phyloP scores from a whole-genome alignment of 2,797 vertebrate species.

The Falco novaeseelandiae region DNA sequence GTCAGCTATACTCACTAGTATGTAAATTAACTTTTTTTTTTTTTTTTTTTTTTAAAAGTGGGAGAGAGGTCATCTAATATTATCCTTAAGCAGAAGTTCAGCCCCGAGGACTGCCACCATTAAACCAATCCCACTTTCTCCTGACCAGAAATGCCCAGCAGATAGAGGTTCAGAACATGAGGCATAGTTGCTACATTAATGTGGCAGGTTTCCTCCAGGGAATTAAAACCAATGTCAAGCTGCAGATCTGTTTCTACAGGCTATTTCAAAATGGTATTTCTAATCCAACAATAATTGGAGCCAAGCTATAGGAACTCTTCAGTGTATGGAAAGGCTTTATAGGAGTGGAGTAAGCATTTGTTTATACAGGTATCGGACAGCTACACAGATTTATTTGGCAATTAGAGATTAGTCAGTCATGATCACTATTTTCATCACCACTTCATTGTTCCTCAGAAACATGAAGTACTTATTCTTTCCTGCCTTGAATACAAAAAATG shows the following conservation, averaged over 20 bases:
- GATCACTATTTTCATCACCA: conserved; percentile 48
- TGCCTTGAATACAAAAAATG: conserved; percentile 46
- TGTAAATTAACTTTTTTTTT: not conserved
- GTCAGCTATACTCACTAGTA: not conserved
- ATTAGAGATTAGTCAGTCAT: conserved; percentile 38
- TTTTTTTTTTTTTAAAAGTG: too few relatives aligned
- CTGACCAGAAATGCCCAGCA: not conserved
- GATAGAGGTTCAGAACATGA: not conserved
- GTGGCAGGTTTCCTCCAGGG: not conserved
- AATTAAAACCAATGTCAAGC: not conserved
- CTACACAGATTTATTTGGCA: not conserved
- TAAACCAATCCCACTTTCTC: not conserved
- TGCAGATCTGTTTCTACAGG: not conserved
- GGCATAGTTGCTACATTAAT: not conserved
- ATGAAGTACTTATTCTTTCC: conserved; percentile 11
- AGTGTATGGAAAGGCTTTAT: not conserved
- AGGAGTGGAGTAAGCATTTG: not conserved
- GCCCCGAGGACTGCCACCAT: not conserved
- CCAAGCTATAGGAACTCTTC: not conserved
- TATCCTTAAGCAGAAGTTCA: not conserved
- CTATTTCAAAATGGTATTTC: not conserved
- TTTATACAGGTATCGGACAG: not conserved
- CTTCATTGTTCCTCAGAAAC: conserved; percentile 67
- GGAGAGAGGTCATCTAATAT: not conserved
- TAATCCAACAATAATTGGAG: not conserved